Conservation (phyloP, 2,113 vertebrate genomes). For the Xenus cinereus region DNA sequence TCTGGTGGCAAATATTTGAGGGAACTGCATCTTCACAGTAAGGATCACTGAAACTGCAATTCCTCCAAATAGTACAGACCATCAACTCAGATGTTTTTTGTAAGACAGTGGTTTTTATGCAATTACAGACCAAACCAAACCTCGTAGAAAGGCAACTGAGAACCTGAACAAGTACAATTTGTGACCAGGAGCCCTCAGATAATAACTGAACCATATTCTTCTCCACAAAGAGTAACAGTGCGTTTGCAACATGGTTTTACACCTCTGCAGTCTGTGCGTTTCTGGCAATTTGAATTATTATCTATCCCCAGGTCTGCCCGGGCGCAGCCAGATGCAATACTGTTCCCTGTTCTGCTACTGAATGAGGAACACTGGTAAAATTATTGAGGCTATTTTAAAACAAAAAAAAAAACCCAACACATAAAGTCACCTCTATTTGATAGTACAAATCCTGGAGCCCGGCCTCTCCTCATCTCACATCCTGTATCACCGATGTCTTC, state of each 20-base stretch:
- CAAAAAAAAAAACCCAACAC: background rate
- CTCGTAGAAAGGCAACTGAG: accelerated
- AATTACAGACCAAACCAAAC: background rate
- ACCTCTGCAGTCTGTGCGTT: background rate
- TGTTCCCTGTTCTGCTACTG: background rate
- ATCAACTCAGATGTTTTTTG: background rate
- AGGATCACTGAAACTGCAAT: background rate
- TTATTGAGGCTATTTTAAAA: background rate
- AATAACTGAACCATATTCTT: background rate
- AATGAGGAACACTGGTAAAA: background rate
- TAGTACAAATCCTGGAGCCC: background rate
- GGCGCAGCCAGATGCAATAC: background rate
- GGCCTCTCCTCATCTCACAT: background rate
- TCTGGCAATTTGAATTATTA: background rate
- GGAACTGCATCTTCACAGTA: background rate
- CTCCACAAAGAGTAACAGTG: background rate
- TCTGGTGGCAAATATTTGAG: background rate
- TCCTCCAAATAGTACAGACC: background rate
- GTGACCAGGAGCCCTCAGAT: background rate
- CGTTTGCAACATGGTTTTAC: background rate
- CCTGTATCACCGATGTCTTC: background rate
- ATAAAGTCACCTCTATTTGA: background rate
- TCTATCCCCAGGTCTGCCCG: background rate
- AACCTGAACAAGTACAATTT: background rate
- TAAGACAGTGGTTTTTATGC: background rate